Base-by-base conservation (phyloP, 1,140 invertebrate species). In the Trissolcus basalis region DNA sequence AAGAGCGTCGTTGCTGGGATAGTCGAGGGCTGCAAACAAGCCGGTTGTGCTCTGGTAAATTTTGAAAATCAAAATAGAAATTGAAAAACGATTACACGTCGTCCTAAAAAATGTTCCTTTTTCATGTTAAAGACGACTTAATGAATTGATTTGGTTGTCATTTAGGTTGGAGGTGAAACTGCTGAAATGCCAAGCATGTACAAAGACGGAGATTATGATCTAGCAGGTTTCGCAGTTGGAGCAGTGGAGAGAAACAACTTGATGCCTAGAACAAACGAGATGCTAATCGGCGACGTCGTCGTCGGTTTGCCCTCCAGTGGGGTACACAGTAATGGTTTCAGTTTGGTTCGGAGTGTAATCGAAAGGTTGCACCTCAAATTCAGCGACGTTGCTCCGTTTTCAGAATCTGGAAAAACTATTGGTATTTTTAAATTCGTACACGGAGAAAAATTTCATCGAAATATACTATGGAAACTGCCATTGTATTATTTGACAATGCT, bases 131-230 rank as follows among this genome's bases (percentile, higher is more conserved):
- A n/a, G n/a, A n/a, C n/a, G n/a, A n/a, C n/a, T n/a, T n/a, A n/a
- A n/a, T n/a, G n/a, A n/a, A n/a, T n/a, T n/a, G n/a, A n/a, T 27
- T 48, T 51, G 7, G 4, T 54, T 49, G 11, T 47, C 12, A 7
- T 41, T 16, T 59, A 88, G 84, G 6, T 86, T 93, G 97, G 96
- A 56, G 96, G 96, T 1, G 97, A 99, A 90, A 97, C 96, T 9
- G 96, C 97, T 0, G 97, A 99, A 86, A 97, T 99, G 94, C 97
- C 98, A 0, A 94, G 96, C 33, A 94, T 99, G 90, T 99, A 99
- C 86, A 86, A 89, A 2, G 85, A 90, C 3, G 93, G 93, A n/a
- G 94, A 96, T 41, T 99, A 98, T 85, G 97, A 99, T 87, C 87
- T 99, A 15, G 97, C 97, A 11, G 98, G 98, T 9, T 99, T 99